These are phyloP conservation scores for Pristionchus exspectatus DNA, from an alignment of 2,888 invertebrate species.

Conservation along the genomic window DNA sequence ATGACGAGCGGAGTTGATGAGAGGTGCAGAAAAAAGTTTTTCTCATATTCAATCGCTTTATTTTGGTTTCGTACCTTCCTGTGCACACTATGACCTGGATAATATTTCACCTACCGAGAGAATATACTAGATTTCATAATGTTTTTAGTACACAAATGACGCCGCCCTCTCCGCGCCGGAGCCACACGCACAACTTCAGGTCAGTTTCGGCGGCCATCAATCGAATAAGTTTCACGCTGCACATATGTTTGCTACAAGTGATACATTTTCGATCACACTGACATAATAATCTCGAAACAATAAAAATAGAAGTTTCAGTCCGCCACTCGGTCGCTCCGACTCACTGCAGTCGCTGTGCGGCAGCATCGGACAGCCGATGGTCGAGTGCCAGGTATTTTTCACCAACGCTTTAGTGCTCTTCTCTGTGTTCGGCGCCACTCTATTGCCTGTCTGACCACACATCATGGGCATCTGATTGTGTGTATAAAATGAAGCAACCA, in stretches of 20 bases:
- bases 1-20: neutral
- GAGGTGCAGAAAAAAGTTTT: neutral
- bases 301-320: neutral
- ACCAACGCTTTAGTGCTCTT: no score
- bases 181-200: slow-evolving; percentile 35
- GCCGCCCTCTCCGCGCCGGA: neutral
- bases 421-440: no score
- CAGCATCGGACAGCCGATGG: slow-evolving; percentile 11
- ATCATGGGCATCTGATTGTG: no score
- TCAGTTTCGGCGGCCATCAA: neutral
- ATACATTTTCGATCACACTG: neutral
- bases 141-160: slow-evolving; percentile 53
- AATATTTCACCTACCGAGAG: no score
- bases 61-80: no score
- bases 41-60: no score
- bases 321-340: slow-evolving; percentile 49
- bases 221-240: neutral
- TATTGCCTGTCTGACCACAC: no score
- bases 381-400: neutral
- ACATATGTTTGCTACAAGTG: neutral
- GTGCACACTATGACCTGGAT: no score
- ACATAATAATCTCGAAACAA: neutral
- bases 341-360: slow-evolving; percentile 47
- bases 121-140: no score
- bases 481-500: no score